Evolutionary conservation across 2,113 vertebrate species (phyloP).

Genomic region (Catagonus wagneri): DNA sequence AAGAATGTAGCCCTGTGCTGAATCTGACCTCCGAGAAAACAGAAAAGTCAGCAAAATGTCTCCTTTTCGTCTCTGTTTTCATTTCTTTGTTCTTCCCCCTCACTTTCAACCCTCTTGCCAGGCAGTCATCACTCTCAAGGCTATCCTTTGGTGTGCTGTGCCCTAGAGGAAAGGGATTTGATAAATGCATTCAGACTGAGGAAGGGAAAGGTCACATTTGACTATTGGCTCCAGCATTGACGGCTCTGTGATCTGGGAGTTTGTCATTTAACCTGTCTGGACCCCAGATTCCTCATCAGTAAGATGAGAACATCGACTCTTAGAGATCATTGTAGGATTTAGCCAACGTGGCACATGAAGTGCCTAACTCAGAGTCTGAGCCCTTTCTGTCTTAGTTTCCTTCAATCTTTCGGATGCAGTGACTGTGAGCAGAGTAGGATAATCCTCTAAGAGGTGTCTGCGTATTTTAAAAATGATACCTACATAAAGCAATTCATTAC

Average conservation of each 20-base stretch:
- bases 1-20: conserved; percentile 55
- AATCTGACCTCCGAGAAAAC: conserved; percentile 64
- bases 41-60: conserved; percentile 69
- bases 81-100: conserved; percentile 48
- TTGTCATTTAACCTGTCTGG: conserved; percentile 26
- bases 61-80: conserved; percentile 55
- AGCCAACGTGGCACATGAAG: neutral
- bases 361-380: neutral
- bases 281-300: conserved; percentile 11
- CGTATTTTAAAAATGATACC: conserved; percentile 33
- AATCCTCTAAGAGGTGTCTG: conserved; percentile 1
- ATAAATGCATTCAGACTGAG: neutral
- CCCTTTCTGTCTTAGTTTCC: neutral
- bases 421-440: neutral
- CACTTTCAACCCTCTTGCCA: conserved; percentile 36
- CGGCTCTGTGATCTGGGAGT: conserved; percentile 13
- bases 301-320: conserved; percentile 2
- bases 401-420: neutral
- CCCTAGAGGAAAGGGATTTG: neutral
- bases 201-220: conserved; percentile 42
- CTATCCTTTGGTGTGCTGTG: neutral
- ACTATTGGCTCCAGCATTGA: neutral
- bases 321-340: neutral
- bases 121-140: neutral
- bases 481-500: neutral